Conservation (phyloP, 53 echinoderm and acorn worm genomes). For the Echinometra lucunter region DNA sequence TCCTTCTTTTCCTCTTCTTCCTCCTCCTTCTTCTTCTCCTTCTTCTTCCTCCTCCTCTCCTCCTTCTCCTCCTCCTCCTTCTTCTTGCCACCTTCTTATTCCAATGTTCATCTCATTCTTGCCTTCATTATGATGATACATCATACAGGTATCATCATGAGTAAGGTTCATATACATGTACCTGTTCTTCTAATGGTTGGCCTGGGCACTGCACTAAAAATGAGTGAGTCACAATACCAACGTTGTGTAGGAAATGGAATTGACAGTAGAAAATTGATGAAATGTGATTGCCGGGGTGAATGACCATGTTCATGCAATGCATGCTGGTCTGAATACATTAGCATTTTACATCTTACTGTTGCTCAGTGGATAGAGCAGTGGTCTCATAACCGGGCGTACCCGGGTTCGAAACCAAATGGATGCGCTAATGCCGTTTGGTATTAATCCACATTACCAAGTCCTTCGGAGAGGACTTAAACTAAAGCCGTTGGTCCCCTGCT, state of each 20-base stretch:
- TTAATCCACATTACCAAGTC: no score
- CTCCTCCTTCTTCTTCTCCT: no score
- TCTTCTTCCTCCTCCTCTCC: neutral
- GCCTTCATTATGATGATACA: neutral
- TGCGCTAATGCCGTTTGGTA: no score
- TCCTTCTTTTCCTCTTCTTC: neutral
- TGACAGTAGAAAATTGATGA: constrained; percentile 17
- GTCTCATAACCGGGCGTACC: no score
- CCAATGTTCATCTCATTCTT: neutral
- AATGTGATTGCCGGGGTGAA: constrained; percentile 1
- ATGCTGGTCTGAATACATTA: neutral
- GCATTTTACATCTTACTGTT: neutral
- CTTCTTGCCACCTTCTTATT: neutral
- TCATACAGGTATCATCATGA: neutral
- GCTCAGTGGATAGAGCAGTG: no score
- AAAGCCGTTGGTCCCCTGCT: no score
- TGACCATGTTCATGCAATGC: neutral
- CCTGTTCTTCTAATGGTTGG: neutral
- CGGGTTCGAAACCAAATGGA: no score
- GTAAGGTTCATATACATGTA: neutral
- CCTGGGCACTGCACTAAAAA: neutral
- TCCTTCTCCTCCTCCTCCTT: neutral
- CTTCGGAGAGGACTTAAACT: no score
- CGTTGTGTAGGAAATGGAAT: constrained; percentile 9
- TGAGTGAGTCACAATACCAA: neutral